Evolutionary conservation across 2,797 vertebrate genomes (phyloP).

Genomic region (Tragelaphus oryx): DNA sequence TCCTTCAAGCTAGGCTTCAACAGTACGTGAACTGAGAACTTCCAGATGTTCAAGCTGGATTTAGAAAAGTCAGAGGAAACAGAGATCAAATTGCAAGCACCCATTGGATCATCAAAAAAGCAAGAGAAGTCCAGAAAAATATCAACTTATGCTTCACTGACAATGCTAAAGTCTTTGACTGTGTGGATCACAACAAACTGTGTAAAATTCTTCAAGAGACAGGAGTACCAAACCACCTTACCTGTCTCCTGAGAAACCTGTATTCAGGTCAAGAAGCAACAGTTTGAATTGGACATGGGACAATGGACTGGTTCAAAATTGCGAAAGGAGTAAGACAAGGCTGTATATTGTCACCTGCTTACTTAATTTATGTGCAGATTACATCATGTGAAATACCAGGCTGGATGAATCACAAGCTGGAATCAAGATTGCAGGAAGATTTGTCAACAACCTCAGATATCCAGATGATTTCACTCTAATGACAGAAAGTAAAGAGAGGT

Average conservation of each 20-base stretch:
- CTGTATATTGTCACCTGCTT: not conserved
- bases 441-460: not conserved
- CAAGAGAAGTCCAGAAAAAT: not conserved
- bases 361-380: not conserved
- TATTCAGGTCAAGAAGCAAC: not conserved
- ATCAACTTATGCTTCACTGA: not conserved
- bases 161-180: not conserved
- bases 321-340: not conserved
- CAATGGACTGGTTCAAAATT: not conserved
- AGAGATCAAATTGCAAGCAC: not conserved
- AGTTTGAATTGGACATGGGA: not conserved
- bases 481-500: not conserved
- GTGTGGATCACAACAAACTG: not conserved
- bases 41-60: not conserved
- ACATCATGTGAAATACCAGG: not conserved
- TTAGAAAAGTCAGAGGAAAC: not conserved
- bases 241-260: not conserved
- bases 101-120: not conserved
- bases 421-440: not conserved
- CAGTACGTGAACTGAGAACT: not conserved
- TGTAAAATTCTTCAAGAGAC: not conserved
- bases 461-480: not conserved
- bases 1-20: no score
- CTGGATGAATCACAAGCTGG: not conserved
- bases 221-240: not conserved